Percentiles rank a stretch among this genome's conserved stretches.
These are phyloP conservation scores for Raja brachyura DNA, from an alignment of 2,113 vertebrate genomes.

Conservation along the genomic window DNA sequence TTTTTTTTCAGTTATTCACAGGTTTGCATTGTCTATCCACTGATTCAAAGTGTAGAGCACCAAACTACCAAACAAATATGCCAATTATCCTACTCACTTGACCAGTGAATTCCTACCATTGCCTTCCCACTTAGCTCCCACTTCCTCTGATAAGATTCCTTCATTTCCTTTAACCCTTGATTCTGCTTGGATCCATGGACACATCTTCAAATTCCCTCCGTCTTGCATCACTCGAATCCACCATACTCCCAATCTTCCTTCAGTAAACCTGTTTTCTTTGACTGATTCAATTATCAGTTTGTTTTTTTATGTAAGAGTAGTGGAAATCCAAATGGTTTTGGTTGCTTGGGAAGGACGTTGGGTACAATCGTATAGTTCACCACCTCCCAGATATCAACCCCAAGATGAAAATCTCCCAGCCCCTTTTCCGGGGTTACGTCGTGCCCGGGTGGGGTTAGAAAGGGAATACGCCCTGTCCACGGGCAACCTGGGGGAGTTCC, in stretches of 20 bases:
- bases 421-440: too few species aligned
- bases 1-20: background rate
- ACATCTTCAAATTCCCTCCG: background rate
- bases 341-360: background rate
- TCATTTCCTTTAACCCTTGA: background rate
- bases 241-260: background rate
- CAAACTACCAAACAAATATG: background rate
- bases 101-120: background rate
- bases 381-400: background rate
- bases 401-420: background rate
- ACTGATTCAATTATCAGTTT: background rate
- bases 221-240: background rate
- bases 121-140: background rate
- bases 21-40: background rate
- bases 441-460: too few species aligned
- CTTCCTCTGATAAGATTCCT: background rate
- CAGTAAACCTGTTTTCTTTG: background rate
- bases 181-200: background rate
- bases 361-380: background rate
- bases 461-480: too few species aligned
- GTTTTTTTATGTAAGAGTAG: too few species aligned
- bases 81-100: too few species aligned
- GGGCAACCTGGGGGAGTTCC: too few species aligned
- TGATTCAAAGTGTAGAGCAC: background rate
- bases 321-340: background rate